Evolutionary conservation across 2,888 invertebrate species (phyloP).

Genomic region (Leucophora obtusa): DNA sequence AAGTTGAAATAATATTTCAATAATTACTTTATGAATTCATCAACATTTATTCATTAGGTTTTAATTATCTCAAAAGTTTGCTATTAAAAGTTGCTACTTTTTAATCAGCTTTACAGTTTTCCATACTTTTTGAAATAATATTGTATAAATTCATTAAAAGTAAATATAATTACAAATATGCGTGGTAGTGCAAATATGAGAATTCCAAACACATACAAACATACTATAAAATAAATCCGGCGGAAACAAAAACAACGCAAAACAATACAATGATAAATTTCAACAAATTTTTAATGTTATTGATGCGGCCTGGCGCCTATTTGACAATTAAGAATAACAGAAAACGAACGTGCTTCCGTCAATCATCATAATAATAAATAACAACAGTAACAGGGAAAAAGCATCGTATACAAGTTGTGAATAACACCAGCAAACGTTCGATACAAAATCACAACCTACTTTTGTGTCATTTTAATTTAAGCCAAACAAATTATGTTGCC

Average conservation of each 20-base stretch:
- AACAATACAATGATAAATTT: constrained; percentile 12
- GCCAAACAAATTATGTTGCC: constrained; percentile 4
- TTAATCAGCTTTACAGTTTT: constrained; percentile 19
- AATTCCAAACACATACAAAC: neutral
- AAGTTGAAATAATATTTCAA: too few relatives aligned
- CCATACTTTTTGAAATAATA: constrained; percentile 7
- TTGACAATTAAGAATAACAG: constrained; percentile 19
- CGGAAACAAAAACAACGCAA: neutral
- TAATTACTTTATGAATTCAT: neutral
- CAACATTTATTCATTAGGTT: neutral
- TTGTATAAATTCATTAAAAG: constrained; percentile 46
- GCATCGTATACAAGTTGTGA: neutral
- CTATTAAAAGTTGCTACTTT: constrained; percentile 14
- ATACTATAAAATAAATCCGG: too few relatives aligned
- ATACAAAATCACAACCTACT: neutral
- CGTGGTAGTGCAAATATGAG: neutral
- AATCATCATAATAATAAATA: constrained; percentile 23
- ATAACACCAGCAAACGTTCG: neutral
- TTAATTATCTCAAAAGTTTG: constrained; percentile 20
- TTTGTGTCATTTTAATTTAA: constrained; percentile 21
- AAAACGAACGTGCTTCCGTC: constrained; percentile 10
- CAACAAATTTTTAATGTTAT: constrained; percentile 25
- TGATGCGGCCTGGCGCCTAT: constrained; percentile 30
- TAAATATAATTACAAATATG: constrained; percentile 35
- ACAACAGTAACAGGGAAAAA: neutral